phyloP scores from a whole-genome alignment of 1,140 invertebrate species.

The Papilio aristodemus region DNA sequence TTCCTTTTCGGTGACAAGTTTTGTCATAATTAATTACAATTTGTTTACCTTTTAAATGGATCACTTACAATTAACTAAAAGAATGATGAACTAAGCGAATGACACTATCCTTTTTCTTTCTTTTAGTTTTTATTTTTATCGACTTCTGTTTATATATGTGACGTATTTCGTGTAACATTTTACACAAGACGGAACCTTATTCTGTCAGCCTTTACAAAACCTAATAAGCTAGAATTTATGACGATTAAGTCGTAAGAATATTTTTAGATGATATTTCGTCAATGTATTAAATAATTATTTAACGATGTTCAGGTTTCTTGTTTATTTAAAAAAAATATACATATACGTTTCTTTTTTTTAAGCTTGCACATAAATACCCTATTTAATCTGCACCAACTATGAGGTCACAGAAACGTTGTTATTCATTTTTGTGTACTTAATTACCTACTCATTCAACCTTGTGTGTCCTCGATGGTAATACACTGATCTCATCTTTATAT shows the following conservation, averaged over 20 bases:
- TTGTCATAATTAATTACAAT: neutral
- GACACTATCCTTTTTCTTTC: neutral
- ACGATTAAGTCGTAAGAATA: too few relatives aligned
- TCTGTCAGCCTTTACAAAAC: too few relatives aligned
- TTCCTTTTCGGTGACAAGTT: neutral
- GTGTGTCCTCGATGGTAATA: constrained; percentile 2
- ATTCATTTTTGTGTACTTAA: constrained; percentile 11
- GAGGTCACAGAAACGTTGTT: neutral
- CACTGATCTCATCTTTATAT: constrained; percentile 4
- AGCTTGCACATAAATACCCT: neutral
- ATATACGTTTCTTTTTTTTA: neutral
- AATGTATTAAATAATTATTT: too few relatives aligned
- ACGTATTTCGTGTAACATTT: too few relatives aligned
- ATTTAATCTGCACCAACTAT: constrained; percentile 4
- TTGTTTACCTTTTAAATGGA: neutral
- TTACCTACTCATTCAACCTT: constrained; percentile 25
- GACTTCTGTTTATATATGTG: too few relatives aligned
- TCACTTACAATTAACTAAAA: neutral
- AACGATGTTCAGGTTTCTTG: too few relatives aligned
- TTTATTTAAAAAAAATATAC: too few relatives aligned
- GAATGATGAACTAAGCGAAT: neutral
- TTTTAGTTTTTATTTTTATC: too few relatives aligned
- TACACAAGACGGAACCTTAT: too few relatives aligned
- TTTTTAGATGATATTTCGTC: too few relatives aligned
- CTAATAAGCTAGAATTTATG: too few relatives aligned